These are phyloP conservation scores for Heterodera filipjevi DNA, from an alignment of 2,888 invertebrate genomes.

Conservation along the genomic window DNA sequence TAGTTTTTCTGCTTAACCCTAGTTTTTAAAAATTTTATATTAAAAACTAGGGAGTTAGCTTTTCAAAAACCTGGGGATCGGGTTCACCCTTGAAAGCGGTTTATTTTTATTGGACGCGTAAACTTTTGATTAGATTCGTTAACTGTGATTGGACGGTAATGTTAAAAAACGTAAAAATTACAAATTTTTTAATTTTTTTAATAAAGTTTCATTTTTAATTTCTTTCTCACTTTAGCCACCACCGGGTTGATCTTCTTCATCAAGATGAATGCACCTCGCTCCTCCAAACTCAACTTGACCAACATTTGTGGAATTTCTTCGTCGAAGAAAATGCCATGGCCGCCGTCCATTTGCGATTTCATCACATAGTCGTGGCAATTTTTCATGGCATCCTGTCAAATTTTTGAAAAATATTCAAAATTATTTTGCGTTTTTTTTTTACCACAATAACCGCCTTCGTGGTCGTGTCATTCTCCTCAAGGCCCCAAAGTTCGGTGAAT, in stretches of 20 bases:
- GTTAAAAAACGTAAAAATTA: no score
- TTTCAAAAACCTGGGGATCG: no score
- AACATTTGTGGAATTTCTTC: constrained; percentile 44
- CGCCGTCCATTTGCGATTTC: constrained; percentile 95
- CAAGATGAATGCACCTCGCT: constrained; percentile 43
- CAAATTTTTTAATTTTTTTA: neutral
- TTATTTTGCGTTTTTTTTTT: neutral
- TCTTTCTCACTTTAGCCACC: constrained; percentile 25
- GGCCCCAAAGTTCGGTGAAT: constrained; percentile 86
- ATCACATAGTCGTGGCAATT: constrained; percentile 83
- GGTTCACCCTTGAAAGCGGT: no score
- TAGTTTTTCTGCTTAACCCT: no score
- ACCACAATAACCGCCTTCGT: constrained; percentile 46
- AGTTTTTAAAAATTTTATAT: no score
- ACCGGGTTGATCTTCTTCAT: constrained; percentile 51
- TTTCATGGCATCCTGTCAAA: constrained; percentile 36
- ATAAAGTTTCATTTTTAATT: neutral
- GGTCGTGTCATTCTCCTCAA: constrained; percentile 71
- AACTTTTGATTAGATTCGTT: no score
- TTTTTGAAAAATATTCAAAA: neutral
- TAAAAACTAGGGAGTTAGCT: no score
- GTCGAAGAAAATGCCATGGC: constrained; percentile 89
- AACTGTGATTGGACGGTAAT: no score
- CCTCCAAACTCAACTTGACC: constrained; percentile 27
- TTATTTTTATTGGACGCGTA: no score